phyloP scores from a whole-genome alignment of 2,113 vertebrate species.

The Pelodiscus sinensis region DNA sequence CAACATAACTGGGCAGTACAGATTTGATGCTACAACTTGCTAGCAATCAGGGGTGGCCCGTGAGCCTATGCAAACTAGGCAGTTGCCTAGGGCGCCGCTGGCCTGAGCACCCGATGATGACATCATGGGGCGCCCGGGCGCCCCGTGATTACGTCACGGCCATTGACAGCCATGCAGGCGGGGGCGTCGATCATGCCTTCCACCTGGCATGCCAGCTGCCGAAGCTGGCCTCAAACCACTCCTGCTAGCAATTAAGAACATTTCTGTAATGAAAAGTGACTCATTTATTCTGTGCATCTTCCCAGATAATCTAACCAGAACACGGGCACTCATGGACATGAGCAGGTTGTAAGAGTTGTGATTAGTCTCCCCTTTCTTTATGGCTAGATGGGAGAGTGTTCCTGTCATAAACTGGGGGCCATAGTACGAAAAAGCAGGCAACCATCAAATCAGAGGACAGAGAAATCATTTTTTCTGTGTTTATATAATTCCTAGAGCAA shows the following conservation, averaged over 20 bases:
- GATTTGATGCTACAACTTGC: background rate
- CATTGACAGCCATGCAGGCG: no score
- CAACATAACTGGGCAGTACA: rapidly evolving
- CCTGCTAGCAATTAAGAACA: background rate
- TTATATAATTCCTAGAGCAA: background rate
- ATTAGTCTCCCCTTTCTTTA: background rate
- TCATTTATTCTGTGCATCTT: background rate
- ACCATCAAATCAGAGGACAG: background rate
- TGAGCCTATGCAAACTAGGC: no score
- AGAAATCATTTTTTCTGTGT: background rate
- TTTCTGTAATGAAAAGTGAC: background rate
- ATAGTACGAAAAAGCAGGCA: background rate
- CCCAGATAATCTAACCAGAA: background rate
- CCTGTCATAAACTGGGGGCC: background rate
- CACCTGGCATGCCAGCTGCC: no score
- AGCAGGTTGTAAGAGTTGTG: rapidly evolving
- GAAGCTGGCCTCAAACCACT: no score
- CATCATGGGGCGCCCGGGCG: no score
- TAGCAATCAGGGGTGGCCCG: no score
- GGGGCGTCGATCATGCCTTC: no score
- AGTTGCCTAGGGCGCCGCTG: no score
- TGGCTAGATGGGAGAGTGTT: background rate
- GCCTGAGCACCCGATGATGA: no score
- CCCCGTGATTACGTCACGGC: no score
- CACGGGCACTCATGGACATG: background rate